These are phyloP conservation scores for Apostichopus parvimensis DNA, from an alignment of 35 echinoderm and acorn worm species.

Conservation along the genomic window DNA sequence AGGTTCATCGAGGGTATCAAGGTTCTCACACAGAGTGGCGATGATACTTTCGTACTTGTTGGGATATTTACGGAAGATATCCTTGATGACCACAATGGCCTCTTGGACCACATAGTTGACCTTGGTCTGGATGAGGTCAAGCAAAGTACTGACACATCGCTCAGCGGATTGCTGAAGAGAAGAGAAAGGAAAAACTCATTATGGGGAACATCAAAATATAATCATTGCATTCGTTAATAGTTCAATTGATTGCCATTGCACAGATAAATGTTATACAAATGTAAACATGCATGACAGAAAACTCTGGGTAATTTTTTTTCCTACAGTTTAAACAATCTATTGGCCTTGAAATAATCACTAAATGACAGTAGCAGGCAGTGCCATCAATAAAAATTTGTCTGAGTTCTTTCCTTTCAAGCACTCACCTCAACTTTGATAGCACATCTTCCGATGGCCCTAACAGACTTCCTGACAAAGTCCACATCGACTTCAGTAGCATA, in stretches of 20 bases:
- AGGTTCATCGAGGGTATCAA: conserved; percentile 96
- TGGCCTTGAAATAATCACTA: background rate
- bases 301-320: too few relatives aligned
- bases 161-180: conserved; percentile 83
- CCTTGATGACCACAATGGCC: conserved; percentile 99
- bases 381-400: too few relatives aligned
- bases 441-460: conserved; percentile 95
- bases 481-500: conserved; percentile 99
- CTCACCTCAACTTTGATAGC: conserved; percentile 99
- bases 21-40: conserved; percentile 95
- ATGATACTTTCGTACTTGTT: conserved; percentile 99
- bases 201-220: too few relatives aligned
- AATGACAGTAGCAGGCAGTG: background rate
- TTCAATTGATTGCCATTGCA: too few relatives aligned
- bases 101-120: conserved; percentile 99
- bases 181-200: background rate
- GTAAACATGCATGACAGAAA: too few relatives aligned
- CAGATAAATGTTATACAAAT: too few relatives aligned
- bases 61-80: conserved; percentile 99
- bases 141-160: conserved; percentile 94
- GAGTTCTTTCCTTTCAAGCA: background rate
- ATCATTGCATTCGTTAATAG: too few relatives aligned
- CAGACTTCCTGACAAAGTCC: conserved; percentile 99
- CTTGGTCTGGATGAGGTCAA: conserved; percentile 99
- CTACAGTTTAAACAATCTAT: too few relatives aligned